phyloP scores from a whole-genome alignment of 1,140 invertebrate species.

The Drosophila quadrilineata region DNA sequence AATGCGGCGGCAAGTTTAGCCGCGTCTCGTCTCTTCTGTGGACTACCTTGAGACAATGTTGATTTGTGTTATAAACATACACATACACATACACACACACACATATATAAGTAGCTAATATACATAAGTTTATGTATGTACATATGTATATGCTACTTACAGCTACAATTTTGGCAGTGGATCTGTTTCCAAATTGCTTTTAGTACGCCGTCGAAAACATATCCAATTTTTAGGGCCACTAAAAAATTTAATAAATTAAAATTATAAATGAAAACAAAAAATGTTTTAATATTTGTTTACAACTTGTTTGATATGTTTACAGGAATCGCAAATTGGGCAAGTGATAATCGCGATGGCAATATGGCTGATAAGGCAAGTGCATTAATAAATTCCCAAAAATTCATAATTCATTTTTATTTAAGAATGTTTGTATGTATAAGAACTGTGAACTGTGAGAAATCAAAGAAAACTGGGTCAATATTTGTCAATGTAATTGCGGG shows the following conservation, averaged over 20 bases:
- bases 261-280: slow-evolving; percentile 35
- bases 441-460: slow-evolving; percentile 1
- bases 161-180: slow-evolving; percentile 22
- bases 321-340: slow-evolving; percentile 80
- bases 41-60: slow-evolving; percentile 63
- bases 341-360: slow-evolving; percentile 77
- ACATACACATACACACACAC: neutral
- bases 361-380: slow-evolving; percentile 79
- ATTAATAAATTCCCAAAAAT: neutral
- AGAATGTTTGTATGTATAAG: neutral
- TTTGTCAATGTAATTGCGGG: slow-evolving; percentile 2
- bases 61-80: slow-evolving; percentile 35
- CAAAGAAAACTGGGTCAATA: slow-evolving; percentile 38
- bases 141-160: neutral
- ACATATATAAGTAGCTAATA: neutral
- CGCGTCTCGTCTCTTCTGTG: slow-evolving; percentile 14
- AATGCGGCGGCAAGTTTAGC: neutral
- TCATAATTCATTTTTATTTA: neutral
- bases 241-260: slow-evolving; percentile 16
- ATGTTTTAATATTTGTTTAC: too few species aligned
- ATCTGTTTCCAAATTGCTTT: slow-evolving; percentile 40
- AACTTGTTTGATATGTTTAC: slow-evolving; percentile 52
- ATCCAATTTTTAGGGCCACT: slow-evolving; percentile 14
- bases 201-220: slow-evolving; percentile 7
- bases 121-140: neutral